These are phyloP conservation scores for Torymus auratus DNA, from an alignment of 2,888 invertebrate species.

Conservation along the genomic window DNA sequence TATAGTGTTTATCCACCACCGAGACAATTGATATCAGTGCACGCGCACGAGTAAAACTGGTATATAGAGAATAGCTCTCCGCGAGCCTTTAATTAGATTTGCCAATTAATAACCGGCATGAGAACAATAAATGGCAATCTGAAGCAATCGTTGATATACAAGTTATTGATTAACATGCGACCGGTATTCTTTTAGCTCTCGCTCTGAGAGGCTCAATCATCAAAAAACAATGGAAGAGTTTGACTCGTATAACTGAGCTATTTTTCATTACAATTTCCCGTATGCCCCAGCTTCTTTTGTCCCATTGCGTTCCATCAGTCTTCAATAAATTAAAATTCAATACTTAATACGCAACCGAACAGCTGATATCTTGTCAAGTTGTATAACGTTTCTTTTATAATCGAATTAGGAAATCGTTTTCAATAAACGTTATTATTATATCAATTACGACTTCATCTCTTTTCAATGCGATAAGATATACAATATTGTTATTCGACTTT, in stretches of 20 bases:
- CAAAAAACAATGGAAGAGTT: conserved; percentile 40
- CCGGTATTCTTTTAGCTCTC: neutral
- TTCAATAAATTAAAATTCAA: no score
- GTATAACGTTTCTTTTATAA: no score
- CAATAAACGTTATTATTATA: no score
- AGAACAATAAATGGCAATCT: conserved; percentile 37
- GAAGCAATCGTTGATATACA: conserved; percentile 29
- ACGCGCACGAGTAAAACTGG: neutral
- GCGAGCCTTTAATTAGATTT: conserved; percentile 37
- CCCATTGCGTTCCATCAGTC: neutral
- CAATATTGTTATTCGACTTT: no score
- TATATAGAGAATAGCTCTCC: neutral
- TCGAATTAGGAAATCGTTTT: no score
- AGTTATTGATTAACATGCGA: no score
- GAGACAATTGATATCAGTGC: neutral
- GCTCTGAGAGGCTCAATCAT: conserved; percentile 7
- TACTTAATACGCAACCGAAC: no score
- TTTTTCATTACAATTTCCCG: neutral
- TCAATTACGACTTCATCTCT: no score
- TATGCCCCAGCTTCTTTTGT: neutral
- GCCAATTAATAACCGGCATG: conserved; percentile 22
- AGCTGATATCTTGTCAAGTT: no score
- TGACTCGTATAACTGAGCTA: conserved; percentile 15
- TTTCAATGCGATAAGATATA: no score
- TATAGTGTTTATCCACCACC: no score